phyloP scores from a whole-genome alignment of 2,113 vertebrate species.

The Tichodroma muraria region DNA sequence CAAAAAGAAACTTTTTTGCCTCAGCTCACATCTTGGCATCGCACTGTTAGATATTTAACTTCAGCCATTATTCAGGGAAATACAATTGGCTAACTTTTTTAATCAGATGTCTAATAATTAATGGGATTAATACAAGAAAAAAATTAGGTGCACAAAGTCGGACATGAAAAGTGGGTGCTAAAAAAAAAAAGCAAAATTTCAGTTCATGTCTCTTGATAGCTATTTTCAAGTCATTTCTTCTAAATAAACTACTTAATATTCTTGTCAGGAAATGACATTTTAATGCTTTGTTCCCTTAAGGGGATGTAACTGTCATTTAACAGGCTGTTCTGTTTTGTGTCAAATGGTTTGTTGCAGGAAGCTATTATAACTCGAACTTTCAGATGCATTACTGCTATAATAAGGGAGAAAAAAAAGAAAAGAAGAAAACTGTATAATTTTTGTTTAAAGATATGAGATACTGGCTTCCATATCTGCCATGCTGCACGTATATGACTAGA shows the following conservation, averaged over 20 bases:
- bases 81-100: constrained; percentile 72
- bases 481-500: constrained; percentile 55
- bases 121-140: constrained; percentile 60
- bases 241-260: constrained; percentile 68
- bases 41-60: constrained; percentile 83
- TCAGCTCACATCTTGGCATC: constrained; percentile 81
- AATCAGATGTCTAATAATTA: constrained; percentile 61
- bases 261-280: constrained; percentile 65
- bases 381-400: constrained; percentile 73
- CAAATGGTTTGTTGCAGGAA: constrained; percentile 74
- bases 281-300: constrained; percentile 68
- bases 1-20: constrained; percentile 73
- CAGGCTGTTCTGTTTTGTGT: constrained; percentile 67
- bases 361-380: constrained; percentile 73
- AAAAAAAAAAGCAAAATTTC: constrained; percentile 68
- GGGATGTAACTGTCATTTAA: constrained; percentile 64
- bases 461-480: constrained; percentile 58
- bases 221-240: constrained; percentile 72
- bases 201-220: constrained; percentile 70
- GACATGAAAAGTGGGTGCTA: constrained; percentile 78
- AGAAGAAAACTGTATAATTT: constrained; percentile 5
- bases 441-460: constrained; percentile 53
- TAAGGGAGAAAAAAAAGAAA: background rate
- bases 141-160: constrained; percentile 69
- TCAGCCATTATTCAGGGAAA: constrained; percentile 81